Conservation (phyloP, 2,888 invertebrate species). For the Rhamnusium bicolor region DNA sequence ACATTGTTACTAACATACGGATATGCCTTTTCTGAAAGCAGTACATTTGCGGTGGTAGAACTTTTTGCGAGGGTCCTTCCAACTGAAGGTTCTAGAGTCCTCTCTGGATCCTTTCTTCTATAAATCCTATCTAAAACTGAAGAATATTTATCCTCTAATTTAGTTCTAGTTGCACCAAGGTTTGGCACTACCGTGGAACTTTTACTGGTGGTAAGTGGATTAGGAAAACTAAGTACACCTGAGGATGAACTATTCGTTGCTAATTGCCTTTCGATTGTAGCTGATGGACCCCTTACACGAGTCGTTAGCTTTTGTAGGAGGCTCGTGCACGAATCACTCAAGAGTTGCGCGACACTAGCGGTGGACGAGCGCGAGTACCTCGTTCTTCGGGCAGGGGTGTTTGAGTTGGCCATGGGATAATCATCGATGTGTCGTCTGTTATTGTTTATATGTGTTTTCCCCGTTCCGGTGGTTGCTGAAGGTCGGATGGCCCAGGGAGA, state of each 20-base stretch:
- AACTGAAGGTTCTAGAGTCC: slow-evolving; percentile 77
- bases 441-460: slow-evolving; percentile 47
- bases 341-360: slow-evolving; percentile 87
- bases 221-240: slow-evolving; percentile 35
- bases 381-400: slow-evolving; percentile 71
- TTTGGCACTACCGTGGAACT: slow-evolving; percentile 60
- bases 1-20: slow-evolving; percentile 72
- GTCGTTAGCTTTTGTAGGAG: slow-evolving; percentile 85
- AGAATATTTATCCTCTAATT: slow-evolving; percentile 86
- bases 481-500: slow-evolving; percentile 46
- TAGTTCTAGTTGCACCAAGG: slow-evolving; percentile 76
- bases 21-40: slow-evolving; percentile 80
- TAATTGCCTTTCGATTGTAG: slow-evolving; percentile 67
- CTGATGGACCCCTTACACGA: slow-evolving; percentile 84
- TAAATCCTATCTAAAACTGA: slow-evolving; percentile 83
- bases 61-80: slow-evolving; percentile 76
- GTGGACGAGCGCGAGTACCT: slow-evolving; percentile 87
- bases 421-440: slow-evolving; percentile 51
- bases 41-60: slow-evolving; percentile 78
- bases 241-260: slow-evolving; percentile 37
- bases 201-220: slow-evolving; percentile 61
- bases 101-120: slow-evolving; percentile 78
- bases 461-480: slow-evolving; percentile 45
- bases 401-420: slow-evolving; percentile 52
- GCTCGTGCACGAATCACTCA: slow-evolving; percentile 90